Conservation (phyloP, 2,888 invertebrate genomes). For the Eupelmus urozonus region DNA sequence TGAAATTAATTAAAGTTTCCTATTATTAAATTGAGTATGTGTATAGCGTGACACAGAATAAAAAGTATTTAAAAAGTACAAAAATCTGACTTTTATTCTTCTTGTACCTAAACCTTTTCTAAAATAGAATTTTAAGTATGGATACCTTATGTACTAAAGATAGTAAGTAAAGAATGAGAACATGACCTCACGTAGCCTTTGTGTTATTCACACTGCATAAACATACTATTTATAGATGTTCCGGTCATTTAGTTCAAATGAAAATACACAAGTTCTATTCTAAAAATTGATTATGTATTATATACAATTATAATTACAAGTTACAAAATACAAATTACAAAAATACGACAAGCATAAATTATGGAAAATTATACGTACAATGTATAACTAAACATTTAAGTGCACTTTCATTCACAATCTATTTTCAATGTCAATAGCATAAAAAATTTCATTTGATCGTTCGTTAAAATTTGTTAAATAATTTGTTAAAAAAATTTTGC, state of each 20-base stretch:
- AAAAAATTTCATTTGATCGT: background rate
- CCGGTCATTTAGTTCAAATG: too few species aligned
- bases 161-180: too few species aligned
- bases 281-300: slow-evolving; percentile 17
- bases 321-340: slow-evolving; percentile 15
- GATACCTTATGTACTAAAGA: too few species aligned
- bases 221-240: too few species aligned
- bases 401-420: background rate
- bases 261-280: too few species aligned
- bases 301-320: slow-evolving; percentile 32
- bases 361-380: background rate
- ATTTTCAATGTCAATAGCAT: background rate
- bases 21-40: slow-evolving; percentile 42
- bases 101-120: background rate
- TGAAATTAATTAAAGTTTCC: slow-evolving; percentile 52
- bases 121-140: slow-evolving; percentile 5
- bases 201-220: too few species aligned
- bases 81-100: slow-evolving; percentile 30
- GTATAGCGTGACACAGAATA: slow-evolving; percentile 42
- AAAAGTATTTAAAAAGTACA: slow-evolving; percentile 56
- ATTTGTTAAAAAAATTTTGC: background rate
- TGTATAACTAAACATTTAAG: background rate
- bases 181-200: too few species aligned
- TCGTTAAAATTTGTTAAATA: background rate
- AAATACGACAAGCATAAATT: slow-evolving; percentile 2